These are phyloP conservation scores for Mobula hypostoma DNA, from an alignment of 2,113 vertebrate genomes.

Conservation along the genomic window DNA sequence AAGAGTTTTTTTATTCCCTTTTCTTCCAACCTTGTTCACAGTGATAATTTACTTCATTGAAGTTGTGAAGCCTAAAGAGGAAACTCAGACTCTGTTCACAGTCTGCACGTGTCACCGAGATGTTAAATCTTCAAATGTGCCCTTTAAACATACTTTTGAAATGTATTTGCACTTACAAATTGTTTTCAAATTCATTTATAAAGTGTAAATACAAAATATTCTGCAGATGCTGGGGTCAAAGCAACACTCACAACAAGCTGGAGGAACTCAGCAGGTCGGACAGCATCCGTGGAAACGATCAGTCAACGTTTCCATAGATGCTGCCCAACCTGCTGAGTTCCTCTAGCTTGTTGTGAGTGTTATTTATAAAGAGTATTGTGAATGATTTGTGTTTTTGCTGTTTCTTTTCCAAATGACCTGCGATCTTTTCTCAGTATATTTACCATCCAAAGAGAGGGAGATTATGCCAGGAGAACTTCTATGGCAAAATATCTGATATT, in stretches of 20 bases:
- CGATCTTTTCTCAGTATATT: neutral
- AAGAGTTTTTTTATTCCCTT: conserved; percentile 34
- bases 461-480: neutral
- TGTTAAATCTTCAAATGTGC: neutral
- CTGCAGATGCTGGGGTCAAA: too few species aligned
- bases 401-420: neutral
- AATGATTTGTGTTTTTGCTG: neutral
- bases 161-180: neutral
- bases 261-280: too few species aligned
- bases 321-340: too few species aligned
- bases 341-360: too few species aligned
- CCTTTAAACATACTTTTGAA: neutral
- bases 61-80: conserved; percentile 5
- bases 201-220: too few species aligned
- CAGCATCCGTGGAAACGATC: too few species aligned
- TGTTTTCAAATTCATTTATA: too few species aligned
- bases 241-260: too few species aligned
- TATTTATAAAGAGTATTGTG: neutral
- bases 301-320: too few species aligned
- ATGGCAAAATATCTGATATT: neutral
- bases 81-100: neutral
- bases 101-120: neutral
- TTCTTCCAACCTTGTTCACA: conserved; percentile 25
- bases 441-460: neutral
- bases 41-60: conserved; percentile 33